Evolutionary conservation across 2,888 invertebrate genomes (phyloP).

Genomic region (Anthrax anthrax): DNA sequence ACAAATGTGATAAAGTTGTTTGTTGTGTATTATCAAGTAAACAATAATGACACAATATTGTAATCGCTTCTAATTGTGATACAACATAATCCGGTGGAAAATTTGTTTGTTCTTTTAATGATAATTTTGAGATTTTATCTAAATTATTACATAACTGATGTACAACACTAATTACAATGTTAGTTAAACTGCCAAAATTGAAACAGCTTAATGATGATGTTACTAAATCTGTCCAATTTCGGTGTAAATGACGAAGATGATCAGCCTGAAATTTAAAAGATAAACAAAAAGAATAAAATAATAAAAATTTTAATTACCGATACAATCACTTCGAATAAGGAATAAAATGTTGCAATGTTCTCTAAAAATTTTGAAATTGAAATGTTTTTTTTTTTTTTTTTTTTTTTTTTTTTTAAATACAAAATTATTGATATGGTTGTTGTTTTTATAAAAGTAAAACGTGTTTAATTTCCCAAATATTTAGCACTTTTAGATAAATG

Average conservation of each 20-base stretch:
- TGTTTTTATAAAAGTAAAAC: too few relatives aligned
- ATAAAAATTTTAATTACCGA: too few relatives aligned
- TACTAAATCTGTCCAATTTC: conserved; percentile 69
- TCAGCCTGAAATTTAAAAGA: conserved; percentile 30
- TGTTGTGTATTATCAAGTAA: conserved; percentile 47
- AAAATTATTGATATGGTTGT: too few relatives aligned
- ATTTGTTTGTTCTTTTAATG: conserved; percentile 24
- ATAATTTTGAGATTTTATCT: conserved; percentile 42
- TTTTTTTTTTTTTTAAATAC: too few relatives aligned
- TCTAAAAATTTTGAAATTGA: too few relatives aligned
- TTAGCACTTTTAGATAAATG: too few relatives aligned
- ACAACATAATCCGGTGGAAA: conserved; percentile 63
- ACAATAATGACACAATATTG: conserved; percentile 66
- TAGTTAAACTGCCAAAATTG: conserved; percentile 53
- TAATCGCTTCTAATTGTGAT: conserved; percentile 61
- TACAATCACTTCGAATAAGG: too few relatives aligned
- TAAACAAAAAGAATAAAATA: background rate
- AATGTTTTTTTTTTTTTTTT: too few relatives aligned
- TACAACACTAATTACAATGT: conserved; percentile 61
- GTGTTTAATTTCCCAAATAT: too few relatives aligned
- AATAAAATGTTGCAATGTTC: too few relatives aligned
- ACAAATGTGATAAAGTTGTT: conserved; percentile 39
- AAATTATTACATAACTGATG: conserved; percentile 59
- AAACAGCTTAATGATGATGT: conserved; percentile 69
- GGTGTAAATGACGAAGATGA: conserved; percentile 57